These are phyloP conservation scores for Antrozous pallidus DNA, from an alignment of 2,797 vertebrate genomes.

Conservation along the genomic window DNA sequence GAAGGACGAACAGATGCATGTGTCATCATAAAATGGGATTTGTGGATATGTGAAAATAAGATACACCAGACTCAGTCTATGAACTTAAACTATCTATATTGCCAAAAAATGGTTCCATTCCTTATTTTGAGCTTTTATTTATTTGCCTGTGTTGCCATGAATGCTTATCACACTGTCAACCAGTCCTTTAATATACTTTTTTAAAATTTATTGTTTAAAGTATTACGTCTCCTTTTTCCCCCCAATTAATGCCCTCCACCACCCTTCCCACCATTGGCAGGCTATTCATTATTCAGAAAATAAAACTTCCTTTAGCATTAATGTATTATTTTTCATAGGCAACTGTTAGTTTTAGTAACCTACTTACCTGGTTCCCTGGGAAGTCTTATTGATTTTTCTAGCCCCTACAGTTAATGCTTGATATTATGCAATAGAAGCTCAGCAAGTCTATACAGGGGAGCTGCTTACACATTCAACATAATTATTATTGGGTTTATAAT, in stretches of 20 bases:
- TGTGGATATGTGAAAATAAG: background rate
- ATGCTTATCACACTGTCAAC: slow-evolving; percentile 46
- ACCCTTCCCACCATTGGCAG: too few species aligned
- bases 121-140: slow-evolving; percentile 40
- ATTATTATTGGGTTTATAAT: slow-evolving; percentile 33
- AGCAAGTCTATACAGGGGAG: background rate
- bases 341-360: background rate
- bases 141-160: slow-evolving; percentile 1
- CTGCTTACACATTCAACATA: background rate
- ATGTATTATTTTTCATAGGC: background rate
- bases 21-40: background rate
- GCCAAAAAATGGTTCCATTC: slow-evolving; percentile 1
- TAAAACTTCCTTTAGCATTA: slow-evolving; percentile 39
- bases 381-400: slow-evolving; percentile 47
- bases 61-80: slow-evolving; percentile 7
- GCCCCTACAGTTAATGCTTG: slow-evolving; percentile 23
- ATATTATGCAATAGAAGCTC: background rate
- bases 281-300: slow-evolving; percentile 53
- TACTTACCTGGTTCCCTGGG: slow-evolving; percentile 5
- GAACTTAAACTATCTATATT: background rate
- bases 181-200: slow-evolving; percentile 40
- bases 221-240: too few species aligned
- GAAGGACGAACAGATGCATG: background rate
- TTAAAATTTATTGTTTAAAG: too few species aligned
- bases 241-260: too few species aligned